Percentiles rank a stretch among this genome's conserved stretches.
phyloP scores from a whole-genome alignment of 2,797 vertebrate species.

The Acanthis flammea region DNA sequence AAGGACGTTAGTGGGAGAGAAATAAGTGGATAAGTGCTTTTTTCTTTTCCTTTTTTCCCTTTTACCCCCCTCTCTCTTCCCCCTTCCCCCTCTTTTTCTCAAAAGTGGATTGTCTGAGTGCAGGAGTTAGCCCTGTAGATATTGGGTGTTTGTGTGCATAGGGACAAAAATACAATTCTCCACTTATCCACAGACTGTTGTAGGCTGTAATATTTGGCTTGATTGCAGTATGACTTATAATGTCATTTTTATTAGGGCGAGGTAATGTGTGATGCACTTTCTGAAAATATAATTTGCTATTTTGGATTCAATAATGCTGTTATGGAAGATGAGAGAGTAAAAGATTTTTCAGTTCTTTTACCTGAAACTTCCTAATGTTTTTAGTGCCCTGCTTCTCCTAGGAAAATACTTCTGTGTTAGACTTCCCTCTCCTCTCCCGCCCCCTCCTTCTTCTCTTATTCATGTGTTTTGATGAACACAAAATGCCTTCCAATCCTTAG shows the following conservation, averaged over 20 bases:
- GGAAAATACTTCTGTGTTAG: conserved; percentile 1
- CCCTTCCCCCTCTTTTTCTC: neutral
- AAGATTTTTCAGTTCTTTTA: conserved; percentile 15
- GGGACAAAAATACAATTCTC: neutral
- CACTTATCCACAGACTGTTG: neutral
- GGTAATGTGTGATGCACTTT: neutral
- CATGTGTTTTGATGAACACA: conserved; percentile 36
- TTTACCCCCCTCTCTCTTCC: neutral
- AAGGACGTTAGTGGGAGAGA: neutral
- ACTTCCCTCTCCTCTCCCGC: neutral
- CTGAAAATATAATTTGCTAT: conserved; percentile 14
- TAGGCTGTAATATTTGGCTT: conserved; percentile 17
- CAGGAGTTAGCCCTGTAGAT: neutral
- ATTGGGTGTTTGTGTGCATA: neutral
- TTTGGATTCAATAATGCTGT: neutral
- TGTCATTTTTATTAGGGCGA: conserved; percentile 12
- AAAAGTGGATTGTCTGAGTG: neutral
- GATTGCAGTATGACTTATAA: conserved; percentile 17
- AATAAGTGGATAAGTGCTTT: conserved; percentile 26
- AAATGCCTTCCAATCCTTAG: conserved; percentile 5
- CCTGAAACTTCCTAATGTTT: conserved; percentile 6
- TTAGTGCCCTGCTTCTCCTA: neutral
- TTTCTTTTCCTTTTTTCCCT: neutral
- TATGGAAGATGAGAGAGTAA: neutral
- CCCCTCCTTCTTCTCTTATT: conserved; percentile 37